A percentile compares a stretch with the other conserved stretches of the same genome.
phyloP scores from a whole-genome alignment of 2,888 invertebrate genomes.

The Crematogaster levior region DNA sequence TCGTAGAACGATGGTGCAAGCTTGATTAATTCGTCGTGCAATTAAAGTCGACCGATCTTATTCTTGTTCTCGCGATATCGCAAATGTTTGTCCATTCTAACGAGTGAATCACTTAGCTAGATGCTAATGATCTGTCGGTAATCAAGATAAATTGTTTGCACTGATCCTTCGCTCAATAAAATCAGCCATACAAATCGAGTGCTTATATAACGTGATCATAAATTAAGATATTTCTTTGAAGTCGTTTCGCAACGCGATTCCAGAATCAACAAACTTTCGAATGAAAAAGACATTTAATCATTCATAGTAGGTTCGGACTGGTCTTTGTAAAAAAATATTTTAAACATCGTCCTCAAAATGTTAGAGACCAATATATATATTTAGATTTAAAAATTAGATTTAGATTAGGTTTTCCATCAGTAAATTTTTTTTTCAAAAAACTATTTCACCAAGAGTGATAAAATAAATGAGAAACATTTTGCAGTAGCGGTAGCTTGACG shows the following conservation, averaged over 20 bases:
- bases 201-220: slow-evolving; percentile 24
- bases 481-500: background rate
- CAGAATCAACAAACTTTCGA: background rate
- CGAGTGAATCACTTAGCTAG: slow-evolving; percentile 54
- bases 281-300: slow-evolving; percentile 43
- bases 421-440: background rate
- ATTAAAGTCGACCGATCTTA: slow-evolving; percentile 55
- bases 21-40: slow-evolving; percentile 49
- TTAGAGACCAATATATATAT: no score
- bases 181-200: slow-evolving; percentile 42
- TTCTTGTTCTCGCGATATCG: slow-evolving; percentile 45
- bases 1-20: slow-evolving; percentile 24
- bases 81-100: slow-evolving; percentile 44
- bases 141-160: slow-evolving; percentile 49
- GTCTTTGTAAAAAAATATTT: background rate
- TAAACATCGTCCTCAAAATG: background rate
- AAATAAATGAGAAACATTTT: background rate
- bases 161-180: slow-evolving; percentile 27
- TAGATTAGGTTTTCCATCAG: background rate
- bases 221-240: slow-evolving; percentile 31
- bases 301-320: slow-evolving; percentile 1
- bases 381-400: background rate
- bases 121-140: slow-evolving; percentile 52
- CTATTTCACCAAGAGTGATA: background rate
- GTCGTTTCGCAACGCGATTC: background rate